Percentiles rank a stretch among this genome's conserved stretches.
phyloP scores from a whole-genome alignment of 2,888 invertebrate species.

The Synanthedon tipuliformis region DNA sequence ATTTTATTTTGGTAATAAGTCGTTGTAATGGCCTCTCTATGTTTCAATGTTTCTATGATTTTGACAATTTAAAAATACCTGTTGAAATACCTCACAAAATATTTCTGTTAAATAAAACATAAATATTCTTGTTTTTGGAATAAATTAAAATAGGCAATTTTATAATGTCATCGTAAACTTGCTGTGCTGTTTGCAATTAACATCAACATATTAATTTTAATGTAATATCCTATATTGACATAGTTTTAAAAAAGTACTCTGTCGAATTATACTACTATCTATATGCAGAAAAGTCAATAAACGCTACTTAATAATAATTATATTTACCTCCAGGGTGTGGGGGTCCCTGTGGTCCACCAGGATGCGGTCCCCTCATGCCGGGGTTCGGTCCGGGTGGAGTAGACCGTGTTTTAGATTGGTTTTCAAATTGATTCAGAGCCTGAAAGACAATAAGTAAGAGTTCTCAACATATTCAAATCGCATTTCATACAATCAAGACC shows the following conservation, averaged over 20 bases:
- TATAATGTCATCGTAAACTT: too few relatives aligned
- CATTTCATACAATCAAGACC: too few relatives aligned
- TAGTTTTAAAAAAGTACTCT: neutral
- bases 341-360: constrained; percentile 71
- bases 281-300: neutral
- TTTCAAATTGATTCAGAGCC: constrained; percentile 86
- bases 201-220: neutral
- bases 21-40: too few relatives aligned
- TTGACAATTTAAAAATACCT: too few relatives aligned
- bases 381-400: constrained; percentile 79
- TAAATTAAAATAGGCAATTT: too few relatives aligned
- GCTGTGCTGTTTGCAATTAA: too few relatives aligned
- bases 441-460: constrained; percentile 13
- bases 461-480: too few relatives aligned
- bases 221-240: neutral
- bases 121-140: too few relatives aligned
- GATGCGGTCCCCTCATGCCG: constrained; percentile 72
- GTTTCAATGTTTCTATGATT: too few relatives aligned
- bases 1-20: too few relatives aligned
- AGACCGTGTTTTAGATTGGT: constrained; percentile 90
- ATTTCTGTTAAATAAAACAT: too few relatives aligned
- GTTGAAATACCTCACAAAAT: too few relatives aligned
- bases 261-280: neutral
- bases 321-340: constrained; percentile 70
- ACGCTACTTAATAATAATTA: neutral